Conservation (phyloP, 2,113 vertebrate species). For the Ictalurus punctatus region DNA sequence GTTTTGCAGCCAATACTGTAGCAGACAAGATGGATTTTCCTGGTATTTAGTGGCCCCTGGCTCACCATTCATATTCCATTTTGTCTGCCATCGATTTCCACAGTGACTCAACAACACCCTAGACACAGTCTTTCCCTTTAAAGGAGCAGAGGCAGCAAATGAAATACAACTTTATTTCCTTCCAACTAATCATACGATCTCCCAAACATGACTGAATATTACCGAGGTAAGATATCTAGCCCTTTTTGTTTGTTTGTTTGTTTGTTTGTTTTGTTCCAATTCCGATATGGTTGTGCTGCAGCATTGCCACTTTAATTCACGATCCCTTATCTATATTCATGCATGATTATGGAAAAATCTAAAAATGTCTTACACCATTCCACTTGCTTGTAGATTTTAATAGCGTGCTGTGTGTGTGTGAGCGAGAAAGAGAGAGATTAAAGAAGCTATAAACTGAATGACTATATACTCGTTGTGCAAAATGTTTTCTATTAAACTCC, state of each 20-base stretch:
- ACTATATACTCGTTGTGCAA: not conserved
- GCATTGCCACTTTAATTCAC: not conserved
- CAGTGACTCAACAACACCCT: slow-evolving; percentile 20
- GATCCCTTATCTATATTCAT: not conserved
- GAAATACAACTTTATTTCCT: slow-evolving; percentile 27
- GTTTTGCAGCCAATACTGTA: slow-evolving; percentile 19
- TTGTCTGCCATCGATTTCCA: slow-evolving; percentile 41
- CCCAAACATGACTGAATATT: not conserved
- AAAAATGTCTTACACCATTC: not conserved
- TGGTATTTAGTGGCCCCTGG: slow-evolving; percentile 33
- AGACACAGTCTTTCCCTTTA: slow-evolving; percentile 28
- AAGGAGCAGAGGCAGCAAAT: slow-evolving; percentile 12
- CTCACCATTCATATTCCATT: slow-evolving; percentile 43
- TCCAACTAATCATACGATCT: slow-evolving; percentile 22
- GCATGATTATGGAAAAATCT: not conserved
- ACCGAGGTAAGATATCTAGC: not conserved
- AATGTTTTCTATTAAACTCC: not conserved
- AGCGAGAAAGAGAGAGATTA: not conserved
- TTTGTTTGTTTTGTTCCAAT: not conserved
- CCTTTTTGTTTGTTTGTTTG: not conserved
- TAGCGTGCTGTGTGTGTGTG: not conserved
- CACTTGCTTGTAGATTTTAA: not conserved
- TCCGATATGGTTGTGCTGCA: not conserved
- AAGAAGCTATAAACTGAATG: not conserved
- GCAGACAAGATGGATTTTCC: slow-evolving; percentile 36